Base-by-base conservation (phyloP, 2,797 vertebrate species). In the Pitangus sulphuratus region DNA sequence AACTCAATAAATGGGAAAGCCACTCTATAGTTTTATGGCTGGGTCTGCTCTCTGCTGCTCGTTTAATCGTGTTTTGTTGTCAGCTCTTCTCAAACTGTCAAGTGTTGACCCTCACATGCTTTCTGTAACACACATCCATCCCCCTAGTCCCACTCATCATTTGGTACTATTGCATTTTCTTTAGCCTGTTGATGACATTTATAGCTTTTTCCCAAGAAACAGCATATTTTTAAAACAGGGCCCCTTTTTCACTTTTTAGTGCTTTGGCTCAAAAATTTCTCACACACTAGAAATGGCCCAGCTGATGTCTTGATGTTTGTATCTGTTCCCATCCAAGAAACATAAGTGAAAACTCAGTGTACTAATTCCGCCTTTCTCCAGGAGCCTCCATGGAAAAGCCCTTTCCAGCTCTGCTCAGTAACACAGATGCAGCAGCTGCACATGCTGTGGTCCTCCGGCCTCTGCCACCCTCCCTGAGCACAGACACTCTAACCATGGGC, bases 51-150 rank as follows among this genome's bases (percentile, higher is more conserved):
- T 96, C 94, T 66, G 24, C 70, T 0, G 4, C 70, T 95, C 94
- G 91, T 95, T 97, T 90, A 95, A 96, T 97, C 76, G 77, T 85
- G 56, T 95, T 97, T 97, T 94, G 95, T 95, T 96, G 91, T 96
- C 93, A 96, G 57, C 78, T 86, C 93, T 90, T 97, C 90, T 96
- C 89, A 96, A 95, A 89, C 80, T 96, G 92, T 97, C 95, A 97
- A 84, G 57, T 31, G 3, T 60, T 89, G 61, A 92, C 93, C 79
- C 87, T 88, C 60, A 89, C 66, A 89, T 86, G 69, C 47, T 97
- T 93, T 95, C 74, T 90, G 74, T 93, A 97, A 93, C 76, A 75
- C 66, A 84, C 57, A 91, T 82, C 74, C 64, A 91, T 80, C 74
- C 35, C 22, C 64, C 78, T 78, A 57, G 85, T 74, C 89, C 65